Evolutionary conservation across 2,888 invertebrate genomes (phyloP).

Genomic region (Leptura quadrifasciata): DNA sequence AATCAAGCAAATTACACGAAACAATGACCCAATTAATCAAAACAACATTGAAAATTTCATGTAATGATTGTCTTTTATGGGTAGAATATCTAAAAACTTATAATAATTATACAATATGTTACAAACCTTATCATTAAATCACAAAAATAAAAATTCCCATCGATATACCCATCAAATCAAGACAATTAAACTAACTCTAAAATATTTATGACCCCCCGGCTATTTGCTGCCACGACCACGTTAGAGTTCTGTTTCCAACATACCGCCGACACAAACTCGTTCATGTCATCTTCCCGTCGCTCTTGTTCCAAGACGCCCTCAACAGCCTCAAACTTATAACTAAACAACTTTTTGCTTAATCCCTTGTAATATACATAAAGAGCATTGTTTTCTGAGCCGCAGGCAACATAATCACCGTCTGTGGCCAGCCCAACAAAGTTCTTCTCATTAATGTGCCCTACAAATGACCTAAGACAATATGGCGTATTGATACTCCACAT

Average conservation of each 20-base stretch:
- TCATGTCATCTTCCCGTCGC: slow-evolving; percentile 88
- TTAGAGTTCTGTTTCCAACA: slow-evolving; percentile 92
- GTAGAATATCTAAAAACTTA: slow-evolving; percentile 26
- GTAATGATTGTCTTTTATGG: slow-evolving; percentile 29
- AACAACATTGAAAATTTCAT: slow-evolving; percentile 24
- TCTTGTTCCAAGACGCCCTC: slow-evolving; percentile 85
- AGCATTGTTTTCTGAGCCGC: slow-evolving; percentile 96
- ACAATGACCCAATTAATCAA: not conserved
- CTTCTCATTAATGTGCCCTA: slow-evolving; percentile 95
- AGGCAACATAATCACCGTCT: slow-evolving; percentile 93
- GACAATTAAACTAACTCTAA: slow-evolving; percentile 80
- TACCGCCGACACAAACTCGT: slow-evolving; percentile 96
- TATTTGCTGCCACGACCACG: slow-evolving; percentile 93
- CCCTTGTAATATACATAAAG: slow-evolving; percentile 94
- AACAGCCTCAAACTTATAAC: slow-evolving; percentile 90
- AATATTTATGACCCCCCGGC: slow-evolving; percentile 94
- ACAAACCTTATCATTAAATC: slow-evolving; percentile 38
- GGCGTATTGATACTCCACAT: slow-evolving; percentile 90
- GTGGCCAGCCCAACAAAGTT: slow-evolving; percentile 96
- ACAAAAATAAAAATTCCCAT: slow-evolving; percentile 37
- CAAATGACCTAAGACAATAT: slow-evolving; percentile 88
- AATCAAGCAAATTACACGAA: not conserved
- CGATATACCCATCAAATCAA: slow-evolving; percentile 23
- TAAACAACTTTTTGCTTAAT: slow-evolving; percentile 89
- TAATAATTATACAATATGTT: slow-evolving; percentile 26